Percentiles rank a stretch among this genome's conserved stretches.
Conservation (phyloP, 2,113 vertebrate species). For the Periophthalmodon schlosseri region DNA sequence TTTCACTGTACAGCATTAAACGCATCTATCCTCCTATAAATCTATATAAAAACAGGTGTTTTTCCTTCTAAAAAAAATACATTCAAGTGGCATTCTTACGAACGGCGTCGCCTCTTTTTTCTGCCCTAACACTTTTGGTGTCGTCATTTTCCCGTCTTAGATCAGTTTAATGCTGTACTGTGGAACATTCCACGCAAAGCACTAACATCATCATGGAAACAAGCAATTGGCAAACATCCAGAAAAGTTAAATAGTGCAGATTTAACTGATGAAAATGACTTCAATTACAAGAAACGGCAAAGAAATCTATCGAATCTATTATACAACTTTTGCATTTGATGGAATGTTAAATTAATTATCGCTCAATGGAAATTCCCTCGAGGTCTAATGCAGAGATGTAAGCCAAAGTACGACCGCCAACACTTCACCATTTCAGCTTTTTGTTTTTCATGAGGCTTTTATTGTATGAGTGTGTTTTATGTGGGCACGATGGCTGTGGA, state of each 20-base stretch:
- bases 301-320: neutral
- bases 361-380: conserved; percentile 2
- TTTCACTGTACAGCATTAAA: no score
- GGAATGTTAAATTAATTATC: conserved; percentile 4
- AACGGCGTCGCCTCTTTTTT: no score
- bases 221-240: no score
- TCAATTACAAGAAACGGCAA: neutral
- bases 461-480: neutral
- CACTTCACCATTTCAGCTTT: neutral
- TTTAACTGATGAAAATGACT: neutral
- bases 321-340: neutral
- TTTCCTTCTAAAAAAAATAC: no score
- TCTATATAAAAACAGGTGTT: no score
- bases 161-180: no score
- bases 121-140: no score
- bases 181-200: neutral
- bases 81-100: no score
- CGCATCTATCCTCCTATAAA: no score
- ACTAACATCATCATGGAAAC: neutral
- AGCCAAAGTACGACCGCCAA: neutral
- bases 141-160: no score
- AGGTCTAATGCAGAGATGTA: neutral
- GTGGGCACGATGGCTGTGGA: neutral
- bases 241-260: no score
- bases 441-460: neutral